Evolutionary conservation across 2,113 vertebrate genomes (phyloP).

Genomic region (Planiliza haematocheilus): DNA sequence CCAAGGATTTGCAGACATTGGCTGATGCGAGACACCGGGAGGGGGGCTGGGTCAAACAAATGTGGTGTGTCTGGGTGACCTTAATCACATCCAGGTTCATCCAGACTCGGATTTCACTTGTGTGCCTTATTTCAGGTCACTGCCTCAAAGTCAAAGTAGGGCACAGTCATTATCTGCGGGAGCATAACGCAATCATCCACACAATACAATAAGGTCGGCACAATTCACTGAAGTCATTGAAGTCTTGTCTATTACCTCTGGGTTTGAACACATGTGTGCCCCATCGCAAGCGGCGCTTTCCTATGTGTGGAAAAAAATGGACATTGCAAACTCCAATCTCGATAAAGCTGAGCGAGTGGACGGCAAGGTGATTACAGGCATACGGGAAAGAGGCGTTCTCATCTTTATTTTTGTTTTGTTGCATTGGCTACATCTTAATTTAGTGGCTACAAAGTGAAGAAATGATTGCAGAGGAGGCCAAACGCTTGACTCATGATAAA

Average conservation of each 20-base stretch:
- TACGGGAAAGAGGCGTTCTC: too few relatives aligned
- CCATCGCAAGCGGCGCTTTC: constrained; percentile 32
- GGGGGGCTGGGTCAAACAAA: constrained; percentile 79
- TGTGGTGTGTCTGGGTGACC: constrained; percentile 80
- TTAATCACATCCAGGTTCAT: constrained; percentile 86
- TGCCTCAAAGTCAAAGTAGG: constrained; percentile 86
- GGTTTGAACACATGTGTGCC: constrained; percentile 70
- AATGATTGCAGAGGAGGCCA: constrained; percentile 16
- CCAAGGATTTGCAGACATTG: constrained; percentile 67
- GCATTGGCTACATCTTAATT: constrained; percentile 40
- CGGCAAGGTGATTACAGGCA: background rate
- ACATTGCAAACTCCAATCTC: too few relatives aligned
- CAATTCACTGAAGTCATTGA: constrained; percentile 82
- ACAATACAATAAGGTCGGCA: constrained; percentile 85
- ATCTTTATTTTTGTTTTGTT: constrained; percentile 44
- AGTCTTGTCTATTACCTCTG: constrained; percentile 82
- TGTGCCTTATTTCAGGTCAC: constrained; percentile 85
- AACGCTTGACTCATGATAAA: background rate
- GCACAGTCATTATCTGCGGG: constrained; percentile 84
- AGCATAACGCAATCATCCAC: constrained; percentile 84
- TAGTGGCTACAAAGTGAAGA: constrained; percentile 17
- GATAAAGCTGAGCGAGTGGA: too few relatives aligned
- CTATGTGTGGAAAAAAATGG: constrained; percentile 44
- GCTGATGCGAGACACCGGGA: constrained; percentile 67
- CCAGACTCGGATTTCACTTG: constrained; percentile 82